Percentiles rank a stretch among this genome's conserved stretches.
These are phyloP conservation scores for Trachythela sp. DNA, from an alignment of 64 coral and sea anemone species.

Conservation along the genomic window DNA sequence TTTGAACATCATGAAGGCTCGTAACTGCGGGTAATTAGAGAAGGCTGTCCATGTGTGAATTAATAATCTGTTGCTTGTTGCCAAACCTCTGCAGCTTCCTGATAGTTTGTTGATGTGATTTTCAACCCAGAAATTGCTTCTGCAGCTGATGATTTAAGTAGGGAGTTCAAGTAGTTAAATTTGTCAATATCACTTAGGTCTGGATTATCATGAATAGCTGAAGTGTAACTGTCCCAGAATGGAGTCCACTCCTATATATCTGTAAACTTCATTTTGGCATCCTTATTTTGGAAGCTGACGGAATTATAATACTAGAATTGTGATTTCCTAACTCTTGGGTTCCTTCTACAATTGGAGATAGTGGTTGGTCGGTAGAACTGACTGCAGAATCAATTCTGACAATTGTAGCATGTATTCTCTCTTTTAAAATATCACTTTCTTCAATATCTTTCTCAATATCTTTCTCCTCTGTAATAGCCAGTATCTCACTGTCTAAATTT, in stretches of 20 bases:
- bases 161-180: not conserved
- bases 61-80: not conserved
- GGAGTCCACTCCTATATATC: constrained; percentile 1
- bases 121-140: not conserved
- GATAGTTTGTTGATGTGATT: not conserved
- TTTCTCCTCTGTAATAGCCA: not conserved
- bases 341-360: not conserved
- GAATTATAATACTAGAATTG: not conserved
- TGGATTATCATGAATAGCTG: constrained; percentile 1
- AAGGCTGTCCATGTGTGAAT: not conserved
- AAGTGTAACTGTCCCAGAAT: constrained; percentile 31
- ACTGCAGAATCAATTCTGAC: not conserved
- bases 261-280: constrained; percentile 1
- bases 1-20: not conserved
- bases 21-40: not conserved
- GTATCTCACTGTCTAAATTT: not conserved
- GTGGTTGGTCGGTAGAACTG: not conserved
- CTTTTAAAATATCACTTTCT: constrained; percentile 3
- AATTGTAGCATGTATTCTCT: not conserved
- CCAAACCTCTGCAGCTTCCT: not conserved
- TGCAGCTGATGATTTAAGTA: not conserved
- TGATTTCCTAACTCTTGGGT: not conserved
- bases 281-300: not conserved
- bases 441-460: constrained; percentile 18
- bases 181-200: constrained; percentile 13